These are phyloP conservation scores for Hydrozoanthus tunicans DNA, from an alignment of 64 coral and sea anemone genomes.

Conservation along the genomic window DNA sequence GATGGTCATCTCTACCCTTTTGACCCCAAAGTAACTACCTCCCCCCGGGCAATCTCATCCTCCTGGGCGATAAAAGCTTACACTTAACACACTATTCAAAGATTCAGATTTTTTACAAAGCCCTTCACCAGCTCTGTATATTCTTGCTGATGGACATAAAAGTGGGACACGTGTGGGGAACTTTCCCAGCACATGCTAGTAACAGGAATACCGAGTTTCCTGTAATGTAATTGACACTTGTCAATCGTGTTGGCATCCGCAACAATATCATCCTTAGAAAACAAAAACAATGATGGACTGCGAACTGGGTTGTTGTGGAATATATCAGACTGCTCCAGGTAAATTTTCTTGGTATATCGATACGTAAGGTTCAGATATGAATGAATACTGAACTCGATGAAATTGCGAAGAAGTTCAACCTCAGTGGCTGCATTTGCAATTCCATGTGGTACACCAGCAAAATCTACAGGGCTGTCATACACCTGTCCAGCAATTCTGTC, in stretches of 20 bases:
- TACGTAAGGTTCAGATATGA: conserved; percentile 62
- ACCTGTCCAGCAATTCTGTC: conserved; percentile 88
- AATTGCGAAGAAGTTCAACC: conserved; percentile 53
- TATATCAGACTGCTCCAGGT: conserved; percentile 69
- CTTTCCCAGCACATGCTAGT: conserved; percentile 73
- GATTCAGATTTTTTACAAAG: conserved; percentile 53
- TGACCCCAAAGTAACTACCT: too few relatives aligned
- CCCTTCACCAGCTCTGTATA: conserved; percentile 70
- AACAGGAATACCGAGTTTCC: conserved; percentile 68
- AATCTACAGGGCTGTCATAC: conserved; percentile 93
- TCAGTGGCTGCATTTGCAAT: conserved; percentile 79
- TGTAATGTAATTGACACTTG: conserved; percentile 54
- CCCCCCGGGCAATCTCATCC: too few relatives aligned
- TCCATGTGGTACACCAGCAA: conserved; percentile 77
- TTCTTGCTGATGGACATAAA: conserved; percentile 79
- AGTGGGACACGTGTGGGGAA: conserved; percentile 94
- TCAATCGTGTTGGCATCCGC: conserved; percentile 60
- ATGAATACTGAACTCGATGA: conserved; percentile 63
- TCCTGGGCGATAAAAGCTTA: too few relatives aligned
- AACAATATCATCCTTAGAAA: conserved; percentile 80
- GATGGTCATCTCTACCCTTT: too few relatives aligned
- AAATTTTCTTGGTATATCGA: conserved; percentile 76
- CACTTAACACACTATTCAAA: not conserved
- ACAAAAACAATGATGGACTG: conserved; percentile 82
- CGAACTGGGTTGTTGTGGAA: conserved; percentile 83